phyloP scores from a whole-genome alignment of 2,888 invertebrate species.

The Anoplius nigerrimus region DNA sequence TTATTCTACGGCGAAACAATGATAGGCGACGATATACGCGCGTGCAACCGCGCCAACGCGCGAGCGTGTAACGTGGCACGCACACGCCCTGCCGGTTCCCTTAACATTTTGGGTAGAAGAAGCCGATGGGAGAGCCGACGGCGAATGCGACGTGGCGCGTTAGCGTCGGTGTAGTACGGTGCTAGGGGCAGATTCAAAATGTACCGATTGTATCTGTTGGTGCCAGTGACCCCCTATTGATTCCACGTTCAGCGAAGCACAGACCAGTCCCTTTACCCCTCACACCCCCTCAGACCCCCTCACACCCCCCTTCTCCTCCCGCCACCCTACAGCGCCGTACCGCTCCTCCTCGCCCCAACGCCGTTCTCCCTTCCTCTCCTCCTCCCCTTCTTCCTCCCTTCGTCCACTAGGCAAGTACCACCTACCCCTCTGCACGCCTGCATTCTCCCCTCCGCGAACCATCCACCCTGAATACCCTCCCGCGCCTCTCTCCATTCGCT shows the following conservation, averaged over 20 bases:
- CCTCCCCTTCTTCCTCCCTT: slow-evolving; percentile 7
- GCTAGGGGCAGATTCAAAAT: slow-evolving; percentile 61
- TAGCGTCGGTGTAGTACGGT: slow-evolving; percentile 29
- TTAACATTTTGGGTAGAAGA: too few relatives aligned
- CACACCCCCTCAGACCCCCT: slow-evolving; percentile 15
- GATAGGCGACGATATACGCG: too few relatives aligned
- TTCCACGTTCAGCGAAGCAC: slow-evolving; percentile 70
- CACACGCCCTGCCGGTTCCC: too few relatives aligned
- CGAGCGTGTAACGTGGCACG: too few relatives aligned
- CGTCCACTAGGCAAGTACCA: neutral
- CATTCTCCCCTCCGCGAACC: slow-evolving; percentile 11
- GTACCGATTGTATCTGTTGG: slow-evolving; percentile 72
- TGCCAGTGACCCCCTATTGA: slow-evolving; percentile 74
- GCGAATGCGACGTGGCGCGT: slow-evolving; percentile 17
- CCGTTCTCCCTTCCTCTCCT: slow-evolving; percentile 29
- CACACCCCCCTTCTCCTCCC: slow-evolving; percentile 10
- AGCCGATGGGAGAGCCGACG: neutral
- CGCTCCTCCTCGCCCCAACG: slow-evolving; percentile 7
- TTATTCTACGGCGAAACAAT: too few relatives aligned
- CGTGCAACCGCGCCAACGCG: too few relatives aligned
- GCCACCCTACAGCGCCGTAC: neutral
- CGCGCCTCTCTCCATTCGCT: neutral
- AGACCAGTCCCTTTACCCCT: slow-evolving; percentile 60
- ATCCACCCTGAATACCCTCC: neutral
- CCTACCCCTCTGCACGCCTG: slow-evolving; percentile 15